Conservation (phyloP, 2,797 vertebrate genomes). For the Hapalemur alaotrensis region DNA sequence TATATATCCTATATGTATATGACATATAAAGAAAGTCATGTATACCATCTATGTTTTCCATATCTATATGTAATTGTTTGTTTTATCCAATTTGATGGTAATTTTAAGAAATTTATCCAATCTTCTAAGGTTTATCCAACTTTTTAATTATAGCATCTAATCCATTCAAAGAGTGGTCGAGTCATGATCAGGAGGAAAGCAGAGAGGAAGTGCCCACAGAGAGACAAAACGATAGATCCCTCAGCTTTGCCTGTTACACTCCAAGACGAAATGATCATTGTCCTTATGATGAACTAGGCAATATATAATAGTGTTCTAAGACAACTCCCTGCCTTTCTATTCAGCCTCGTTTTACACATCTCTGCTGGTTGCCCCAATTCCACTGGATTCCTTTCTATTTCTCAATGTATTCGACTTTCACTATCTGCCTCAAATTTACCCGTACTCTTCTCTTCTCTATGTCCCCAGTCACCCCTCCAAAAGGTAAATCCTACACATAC, state of each 20-base stretch:
- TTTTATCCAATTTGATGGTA: neutral
- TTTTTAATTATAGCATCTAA: neutral
- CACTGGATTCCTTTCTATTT: neutral
- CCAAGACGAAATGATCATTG: neutral
- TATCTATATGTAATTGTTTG: neutral
- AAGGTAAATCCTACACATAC: neutral
- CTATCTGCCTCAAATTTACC: neutral
- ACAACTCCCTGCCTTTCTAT: neutral
- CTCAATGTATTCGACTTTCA: neutral
- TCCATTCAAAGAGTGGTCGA: neutral
- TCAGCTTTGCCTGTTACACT: neutral
- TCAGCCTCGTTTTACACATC: neutral
- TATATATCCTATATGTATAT: neutral
- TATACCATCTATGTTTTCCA: neutral
- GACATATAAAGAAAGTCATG: neutral
- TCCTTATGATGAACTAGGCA: neutral
- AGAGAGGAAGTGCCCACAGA: neutral
- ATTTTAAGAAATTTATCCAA: neutral
- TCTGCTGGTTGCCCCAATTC: neutral
- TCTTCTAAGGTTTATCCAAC: neutral
- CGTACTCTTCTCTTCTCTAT: neutral
- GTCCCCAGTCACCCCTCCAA: rapidly evolving
- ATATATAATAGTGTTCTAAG: neutral
- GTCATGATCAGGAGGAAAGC: neutral
- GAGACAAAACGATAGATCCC: neutral